These are phyloP conservation scores for Microtus pennsylvanicus DNA, from an alignment of 2,113 vertebrate genomes.

Conservation along the genomic window DNA sequence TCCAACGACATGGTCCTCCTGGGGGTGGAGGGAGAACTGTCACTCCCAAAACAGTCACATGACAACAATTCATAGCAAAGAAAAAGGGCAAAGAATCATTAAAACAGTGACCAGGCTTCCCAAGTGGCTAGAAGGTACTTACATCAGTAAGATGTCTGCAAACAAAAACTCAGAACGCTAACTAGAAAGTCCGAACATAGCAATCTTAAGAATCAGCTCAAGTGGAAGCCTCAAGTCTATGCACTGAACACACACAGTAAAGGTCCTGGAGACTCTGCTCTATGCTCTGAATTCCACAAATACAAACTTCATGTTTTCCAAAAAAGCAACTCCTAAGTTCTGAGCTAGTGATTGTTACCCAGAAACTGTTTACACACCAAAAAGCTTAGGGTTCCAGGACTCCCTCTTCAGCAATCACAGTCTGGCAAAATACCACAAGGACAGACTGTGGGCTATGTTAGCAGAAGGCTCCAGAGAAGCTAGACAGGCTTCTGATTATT, in stretches of 20 bases:
- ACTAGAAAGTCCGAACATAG: not conserved
- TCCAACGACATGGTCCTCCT: constrained; percentile 88
- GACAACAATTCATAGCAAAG: not conserved
- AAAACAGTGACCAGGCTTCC: not conserved
- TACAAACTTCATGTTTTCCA: not conserved
- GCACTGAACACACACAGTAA: not conserved
- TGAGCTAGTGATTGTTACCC: not conserved
- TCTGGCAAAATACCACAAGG: not conserved
- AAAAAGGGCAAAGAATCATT: constrained; percentile 2
- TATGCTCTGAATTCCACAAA: not conserved
- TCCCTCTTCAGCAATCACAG: not conserved
- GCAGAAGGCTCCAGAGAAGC: not conserved
- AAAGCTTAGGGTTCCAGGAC: not conserved
- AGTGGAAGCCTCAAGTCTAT: not conserved
- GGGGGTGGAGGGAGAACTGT: not conserved
- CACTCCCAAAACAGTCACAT: not conserved
- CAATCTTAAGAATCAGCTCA: not conserved
- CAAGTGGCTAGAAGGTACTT: not conserved
- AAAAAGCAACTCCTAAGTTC: not conserved
- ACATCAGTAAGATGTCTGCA: not conserved
- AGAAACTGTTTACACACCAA: not conserved
- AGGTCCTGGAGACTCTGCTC: not conserved
- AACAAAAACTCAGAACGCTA: not conserved
- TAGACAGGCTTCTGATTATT: not conserved
- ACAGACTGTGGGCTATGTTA: not conserved